Conservation (phyloP, 2,888 invertebrate species). For the Schizaphis graminum region DNA sequence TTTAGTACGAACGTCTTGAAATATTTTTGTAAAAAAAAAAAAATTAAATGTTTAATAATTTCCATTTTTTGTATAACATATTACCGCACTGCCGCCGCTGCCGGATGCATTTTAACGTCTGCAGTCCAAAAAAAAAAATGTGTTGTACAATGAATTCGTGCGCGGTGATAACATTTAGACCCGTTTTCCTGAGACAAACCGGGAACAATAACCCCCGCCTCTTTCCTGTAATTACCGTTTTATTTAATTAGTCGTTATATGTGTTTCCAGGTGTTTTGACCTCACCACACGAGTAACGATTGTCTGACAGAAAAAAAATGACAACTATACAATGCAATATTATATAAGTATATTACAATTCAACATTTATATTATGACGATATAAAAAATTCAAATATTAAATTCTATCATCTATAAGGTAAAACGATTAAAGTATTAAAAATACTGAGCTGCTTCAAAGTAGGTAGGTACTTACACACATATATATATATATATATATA, state of each 20-base stretch:
- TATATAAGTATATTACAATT: neutral
- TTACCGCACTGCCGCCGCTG: neutral
- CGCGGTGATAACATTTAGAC: conserved; percentile 12
- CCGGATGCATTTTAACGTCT: conserved; percentile 36
- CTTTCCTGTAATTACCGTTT: conserved; percentile 55
- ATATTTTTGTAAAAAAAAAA: neutral
- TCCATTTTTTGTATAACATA: neutral
- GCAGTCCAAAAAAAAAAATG: conserved; percentile 15
- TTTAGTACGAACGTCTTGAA: neutral
- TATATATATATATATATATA: neutral
- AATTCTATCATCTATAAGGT: neutral
- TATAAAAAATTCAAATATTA: conserved; percentile 1
- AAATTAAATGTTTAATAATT: conserved; percentile 9
- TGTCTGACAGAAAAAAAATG: conserved; percentile 13
- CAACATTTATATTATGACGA: neutral
- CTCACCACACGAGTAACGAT: neutral
- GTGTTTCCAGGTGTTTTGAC: conserved; percentile 53
- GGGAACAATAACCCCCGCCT: conserved; percentile 44
- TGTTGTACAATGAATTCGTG: conserved; percentile 36
- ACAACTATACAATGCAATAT: neutral
- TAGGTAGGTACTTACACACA: no score
- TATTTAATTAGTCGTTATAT: conserved; percentile 52
- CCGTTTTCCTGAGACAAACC: conserved; percentile 38
- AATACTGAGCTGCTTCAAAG: neutral
- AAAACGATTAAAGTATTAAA: conserved; percentile 2